Evolutionary conservation across 2,113 vertebrate species (phyloP), one percentile per base, ranked within the genome.

Genomic region (Sinocyclocheilus grahami): DNA sequence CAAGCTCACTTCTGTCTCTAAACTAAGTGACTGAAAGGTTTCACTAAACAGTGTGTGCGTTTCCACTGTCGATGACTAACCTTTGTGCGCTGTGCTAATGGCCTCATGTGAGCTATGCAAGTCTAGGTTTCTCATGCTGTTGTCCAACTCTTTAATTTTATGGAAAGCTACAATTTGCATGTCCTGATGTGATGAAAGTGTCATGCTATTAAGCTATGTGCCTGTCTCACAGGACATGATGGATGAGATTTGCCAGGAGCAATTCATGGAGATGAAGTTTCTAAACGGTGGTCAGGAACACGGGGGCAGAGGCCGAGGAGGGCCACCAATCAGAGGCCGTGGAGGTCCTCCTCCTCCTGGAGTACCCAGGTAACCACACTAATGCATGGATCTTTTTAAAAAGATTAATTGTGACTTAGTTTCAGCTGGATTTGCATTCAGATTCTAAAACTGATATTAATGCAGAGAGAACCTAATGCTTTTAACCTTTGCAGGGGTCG

Each of bases 201-300:
- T 5, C 2, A 20, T 67, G 24, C 65, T 77, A 24, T 20, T 67
- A 60, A 55, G 51, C 46, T 24, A 4, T 69, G 75, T 82, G 67
- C 53, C 27, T 74, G 79, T 85, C 85, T 53, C 89, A 77, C 86
- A 98, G 98, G 98, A 99, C 80, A 97, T 98, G 97, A 99, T 99
- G 96, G 98, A 99, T 92, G 98, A 99, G 92, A 98, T 99, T 94
- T 98, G 97, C 91, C 97, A 98, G 91, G 97, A 99, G 88, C 98
- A 99, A 87, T 99, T 99, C 93, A 94, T 99, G 96, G 98, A 99
- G 93, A 96, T 99, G 91, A 95, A 97, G 84, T 99, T 98, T 89
- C 95, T 99, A 91, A 99, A 99, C 5, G 98, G 97, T 30, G 97
- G 97, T 69, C 97, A 97, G 18, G 95, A 96, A 80, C 97, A 97